Conservation (phyloP, 2,797 vertebrate species). For the Geotrypetes seraphini region DNA sequence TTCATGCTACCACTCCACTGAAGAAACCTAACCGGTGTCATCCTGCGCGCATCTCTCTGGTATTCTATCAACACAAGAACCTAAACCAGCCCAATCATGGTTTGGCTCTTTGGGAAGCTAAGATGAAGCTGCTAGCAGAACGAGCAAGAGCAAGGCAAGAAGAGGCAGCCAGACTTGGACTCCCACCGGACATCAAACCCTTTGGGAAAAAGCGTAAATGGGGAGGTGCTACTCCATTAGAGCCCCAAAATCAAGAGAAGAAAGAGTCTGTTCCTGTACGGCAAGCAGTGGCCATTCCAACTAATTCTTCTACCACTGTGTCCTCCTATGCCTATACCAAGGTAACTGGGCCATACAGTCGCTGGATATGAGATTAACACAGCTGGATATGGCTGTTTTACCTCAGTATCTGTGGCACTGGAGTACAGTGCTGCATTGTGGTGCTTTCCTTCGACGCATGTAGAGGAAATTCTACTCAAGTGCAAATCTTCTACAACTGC, state of each 20-base stretch:
- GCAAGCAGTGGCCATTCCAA: conserved; percentile 64
- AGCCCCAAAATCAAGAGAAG: conserved; percentile 72
- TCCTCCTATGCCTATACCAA: conserved; percentile 93
- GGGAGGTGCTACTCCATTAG: conserved; percentile 47
- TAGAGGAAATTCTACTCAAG: conserved; percentile 39
- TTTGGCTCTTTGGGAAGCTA: conserved; percentile 92
- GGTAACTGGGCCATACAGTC: conserved; percentile 94
- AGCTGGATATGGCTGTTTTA: conserved; percentile 57
- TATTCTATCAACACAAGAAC: conserved; percentile 99
- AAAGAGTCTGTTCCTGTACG: conserved; percentile 70
- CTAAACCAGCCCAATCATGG: conserved; percentile 93
- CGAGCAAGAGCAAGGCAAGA: conserved; percentile 78
- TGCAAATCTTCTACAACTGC: conserved; percentile 26
- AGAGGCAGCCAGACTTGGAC: conserved; percentile 82
- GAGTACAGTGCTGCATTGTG: conserved; percentile 66
- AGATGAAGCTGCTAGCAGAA: conserved; percentile 93
- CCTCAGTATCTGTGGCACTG: conserved; percentile 88
- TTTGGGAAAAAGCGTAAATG: conserved; percentile 93
- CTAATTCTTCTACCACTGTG: conserved; percentile 82
- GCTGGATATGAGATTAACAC: conserved; percentile 70
- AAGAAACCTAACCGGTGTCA: conserved; percentile 90
- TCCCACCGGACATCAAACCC: conserved; percentile 82
- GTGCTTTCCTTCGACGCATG: conserved; percentile 83
- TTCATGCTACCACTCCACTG: conserved; percentile 92
- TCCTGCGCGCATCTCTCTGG: conserved; percentile 94